phyloP scores from a whole-genome alignment of 2,888 invertebrate species.

The Flexamia atlantica region DNA sequence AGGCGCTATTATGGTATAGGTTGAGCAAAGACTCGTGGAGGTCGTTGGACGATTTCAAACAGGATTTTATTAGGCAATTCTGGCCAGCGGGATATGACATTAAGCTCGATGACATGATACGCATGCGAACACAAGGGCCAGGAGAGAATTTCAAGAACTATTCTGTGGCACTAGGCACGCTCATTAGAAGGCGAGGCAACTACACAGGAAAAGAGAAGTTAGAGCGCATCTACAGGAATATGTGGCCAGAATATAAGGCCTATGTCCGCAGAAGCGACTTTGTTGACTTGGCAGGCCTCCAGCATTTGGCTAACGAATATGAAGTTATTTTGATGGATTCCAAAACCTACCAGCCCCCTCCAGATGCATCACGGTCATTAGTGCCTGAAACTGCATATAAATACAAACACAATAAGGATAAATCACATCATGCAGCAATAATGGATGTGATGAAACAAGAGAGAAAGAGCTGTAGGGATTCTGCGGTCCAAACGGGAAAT shows the following conservation, averaged over 20 bases:
- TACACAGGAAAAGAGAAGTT: neutral
- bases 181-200: neutral
- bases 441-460: neutral
- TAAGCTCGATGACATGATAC: neutral
- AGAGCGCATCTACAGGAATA: constrained; percentile 23
- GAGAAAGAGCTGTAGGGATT: neutral
- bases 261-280: neutral
- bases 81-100: constrained; percentile 14
- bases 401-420: neutral
- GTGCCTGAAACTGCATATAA: neutral
- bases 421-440: neutral
- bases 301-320: neutral
- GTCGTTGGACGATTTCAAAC: neutral
- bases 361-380: neutral
- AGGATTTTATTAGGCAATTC: constrained; percentile 5
- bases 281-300: neutral
- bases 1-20: constrained; percentile 30
- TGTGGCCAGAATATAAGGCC: neutral
- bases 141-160: constrained; percentile 19
- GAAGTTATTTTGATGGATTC: neutral
- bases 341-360: neutral
- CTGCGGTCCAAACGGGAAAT: neutral
- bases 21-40: neutral
- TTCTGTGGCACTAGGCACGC: neutral
- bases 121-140: neutral